phyloP scores from a whole-genome alignment of 2,888 invertebrate species.

The Diaphora mendica region DNA sequence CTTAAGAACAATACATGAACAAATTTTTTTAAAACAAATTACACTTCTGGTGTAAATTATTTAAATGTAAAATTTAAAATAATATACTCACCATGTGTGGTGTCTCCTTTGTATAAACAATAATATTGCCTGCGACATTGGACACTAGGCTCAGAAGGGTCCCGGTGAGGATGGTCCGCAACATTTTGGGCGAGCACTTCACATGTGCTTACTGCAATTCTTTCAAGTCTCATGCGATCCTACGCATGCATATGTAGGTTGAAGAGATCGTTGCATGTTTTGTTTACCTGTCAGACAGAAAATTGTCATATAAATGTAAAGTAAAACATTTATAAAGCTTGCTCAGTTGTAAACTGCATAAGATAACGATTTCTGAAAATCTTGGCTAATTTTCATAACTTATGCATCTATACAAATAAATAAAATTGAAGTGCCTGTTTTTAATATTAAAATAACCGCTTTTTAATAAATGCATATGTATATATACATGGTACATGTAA shows the following conservation, averaged over 20 bases:
- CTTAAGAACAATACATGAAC: background rate
- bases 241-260: constrained; percentile 40
- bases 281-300: constrained; percentile 40
- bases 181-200: constrained; percentile 58
- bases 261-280: constrained; percentile 57
- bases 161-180: constrained; percentile 50
- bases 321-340: background rate
- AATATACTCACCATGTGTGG: constrained; percentile 68
- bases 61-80: background rate
- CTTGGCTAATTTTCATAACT: no score
- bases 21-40: background rate
- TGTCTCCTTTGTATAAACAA: constrained; percentile 64
- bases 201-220: constrained; percentile 21
- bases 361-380: no score
- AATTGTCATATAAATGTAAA: background rate
- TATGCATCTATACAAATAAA: no score
- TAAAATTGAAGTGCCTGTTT: no score
- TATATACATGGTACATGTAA: no score
- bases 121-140: constrained; percentile 60
- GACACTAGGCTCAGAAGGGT: constrained; percentile 64
- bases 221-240: constrained; percentile 57
- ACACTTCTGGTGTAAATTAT: background rate
- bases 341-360: no score
- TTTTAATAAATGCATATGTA: no score
- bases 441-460: no score